Conservation (phyloP, 1,140 invertebrate species). For the Anastatus disparis region DNA sequence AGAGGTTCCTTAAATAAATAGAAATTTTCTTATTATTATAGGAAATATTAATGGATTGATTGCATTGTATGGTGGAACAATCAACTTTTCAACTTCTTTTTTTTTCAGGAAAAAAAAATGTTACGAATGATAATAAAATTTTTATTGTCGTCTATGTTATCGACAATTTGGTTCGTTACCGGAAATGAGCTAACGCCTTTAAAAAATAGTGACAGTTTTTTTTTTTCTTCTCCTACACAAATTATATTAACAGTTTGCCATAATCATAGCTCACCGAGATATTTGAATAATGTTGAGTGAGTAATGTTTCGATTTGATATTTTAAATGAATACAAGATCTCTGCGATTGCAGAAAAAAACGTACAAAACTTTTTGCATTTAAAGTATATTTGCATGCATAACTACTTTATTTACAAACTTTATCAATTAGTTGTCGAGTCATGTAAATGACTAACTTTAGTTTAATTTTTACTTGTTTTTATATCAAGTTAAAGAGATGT, state of each 20-base stretch:
- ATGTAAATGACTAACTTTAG: no score
- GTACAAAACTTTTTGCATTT: no score
- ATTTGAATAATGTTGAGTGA: slow-evolving; percentile 67
- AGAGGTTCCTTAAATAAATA: no score
- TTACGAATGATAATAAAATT: slow-evolving; percentile 7
- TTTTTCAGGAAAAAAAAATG: neutral
- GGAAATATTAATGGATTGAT: no score
- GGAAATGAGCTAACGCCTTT: slow-evolving; percentile 29
- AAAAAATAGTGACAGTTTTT: slow-evolving; percentile 12
- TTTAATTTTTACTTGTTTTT: no score
- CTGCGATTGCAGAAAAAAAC: neutral
- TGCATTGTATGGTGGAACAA: no score
- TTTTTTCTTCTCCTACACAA: neutral
- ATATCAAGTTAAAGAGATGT: no score
- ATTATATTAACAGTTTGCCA: neutral
- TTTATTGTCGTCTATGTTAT: slow-evolving; percentile 2
- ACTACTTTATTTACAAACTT: no score
- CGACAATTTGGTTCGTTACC: neutral
- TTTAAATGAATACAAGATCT: neutral
- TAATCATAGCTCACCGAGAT: slow-evolving; percentile 15
- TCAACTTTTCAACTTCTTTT: no score
- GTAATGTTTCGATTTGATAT: slow-evolving; percentile 63
- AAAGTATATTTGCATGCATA: no score
- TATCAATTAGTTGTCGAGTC: no score
- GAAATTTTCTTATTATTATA: no score